Evolutionary conservation across 2,797 vertebrate genomes (phyloP).

Genomic region (Danio jaintianensis): DNA sequence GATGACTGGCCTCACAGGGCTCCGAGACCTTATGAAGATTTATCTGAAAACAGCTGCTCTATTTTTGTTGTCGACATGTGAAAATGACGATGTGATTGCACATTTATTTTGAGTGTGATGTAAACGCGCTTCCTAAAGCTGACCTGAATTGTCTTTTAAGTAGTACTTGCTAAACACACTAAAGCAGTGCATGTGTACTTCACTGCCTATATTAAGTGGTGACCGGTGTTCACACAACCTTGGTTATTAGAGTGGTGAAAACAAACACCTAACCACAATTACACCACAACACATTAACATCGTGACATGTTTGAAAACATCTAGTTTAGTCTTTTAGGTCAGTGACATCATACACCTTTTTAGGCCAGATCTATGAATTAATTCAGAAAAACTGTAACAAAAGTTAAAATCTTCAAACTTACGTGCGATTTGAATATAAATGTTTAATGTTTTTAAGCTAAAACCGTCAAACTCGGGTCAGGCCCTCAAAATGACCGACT

Average conservation of each 20-base stretch:
- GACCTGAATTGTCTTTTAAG: background rate
- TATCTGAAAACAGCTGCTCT: conserved; percentile 15
- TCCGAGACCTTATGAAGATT: conserved; percentile 22
- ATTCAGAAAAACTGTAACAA: too few species aligned
- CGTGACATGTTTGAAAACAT: background rate
- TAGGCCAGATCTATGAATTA: background rate
- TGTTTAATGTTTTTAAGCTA: too few species aligned
- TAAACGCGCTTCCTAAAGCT: background rate
- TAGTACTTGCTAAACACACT: background rate
- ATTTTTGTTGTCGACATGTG: conserved; percentile 22
- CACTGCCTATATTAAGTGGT: background rate
- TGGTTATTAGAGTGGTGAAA: background rate
- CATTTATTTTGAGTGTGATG: background rate
- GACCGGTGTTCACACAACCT: background rate
- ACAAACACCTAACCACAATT: background rate
- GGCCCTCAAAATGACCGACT: too few species aligned
- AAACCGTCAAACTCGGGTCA: too few species aligned
- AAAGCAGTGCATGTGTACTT: background rate
- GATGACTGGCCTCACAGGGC: conserved; percentile 28
- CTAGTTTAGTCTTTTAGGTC: background rate
- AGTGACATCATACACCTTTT: background rate
- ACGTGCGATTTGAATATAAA: too few species aligned
- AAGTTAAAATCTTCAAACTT: too few species aligned
- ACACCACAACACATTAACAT: background rate
- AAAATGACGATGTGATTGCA: background rate